Evolutionary conservation across 2,113 vertebrate genomes (phyloP).

Genomic region (Melospiza melodia): DNA sequence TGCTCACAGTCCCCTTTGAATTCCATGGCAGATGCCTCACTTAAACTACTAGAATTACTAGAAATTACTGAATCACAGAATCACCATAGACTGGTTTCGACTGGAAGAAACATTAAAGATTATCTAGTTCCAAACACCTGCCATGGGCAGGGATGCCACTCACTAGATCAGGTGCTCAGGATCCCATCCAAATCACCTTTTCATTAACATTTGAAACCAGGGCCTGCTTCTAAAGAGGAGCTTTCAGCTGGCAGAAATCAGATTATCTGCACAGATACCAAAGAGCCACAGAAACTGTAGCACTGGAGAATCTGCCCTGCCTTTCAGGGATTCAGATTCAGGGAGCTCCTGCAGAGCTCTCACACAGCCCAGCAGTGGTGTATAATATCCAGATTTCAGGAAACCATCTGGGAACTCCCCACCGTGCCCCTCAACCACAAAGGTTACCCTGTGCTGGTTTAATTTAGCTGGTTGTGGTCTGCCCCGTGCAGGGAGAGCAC

Average conservation of each 20-base stretch:
- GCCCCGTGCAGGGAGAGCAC: neutral
- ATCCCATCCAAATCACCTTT: neutral
- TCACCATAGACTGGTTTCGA: neutral
- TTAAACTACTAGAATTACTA: neutral
- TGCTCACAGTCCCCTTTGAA: neutral
- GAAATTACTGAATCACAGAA: neutral
- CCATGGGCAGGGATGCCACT: neutral
- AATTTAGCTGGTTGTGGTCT: constrained; percentile 25
- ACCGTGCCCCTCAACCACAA: constrained; percentile 5
- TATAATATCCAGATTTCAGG: neutral
- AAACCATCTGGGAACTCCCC: neutral
- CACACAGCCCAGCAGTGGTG: fast-evolving
- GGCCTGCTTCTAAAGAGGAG: neutral
- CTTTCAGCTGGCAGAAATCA: neutral
- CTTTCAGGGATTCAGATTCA: neutral
- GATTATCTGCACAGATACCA: neutral
- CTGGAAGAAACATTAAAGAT: neutral
- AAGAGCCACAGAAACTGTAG: neutral
- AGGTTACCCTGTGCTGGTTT: neutral
- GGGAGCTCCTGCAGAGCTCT: neutral
- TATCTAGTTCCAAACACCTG: neutral
- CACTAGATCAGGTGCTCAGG: neutral
- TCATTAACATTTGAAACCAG: neutral
- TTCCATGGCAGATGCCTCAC: neutral
- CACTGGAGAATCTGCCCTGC: neutral